Conservation (phyloP, 2,797 vertebrate species). For the Aeoliscus strigatus region DNA sequence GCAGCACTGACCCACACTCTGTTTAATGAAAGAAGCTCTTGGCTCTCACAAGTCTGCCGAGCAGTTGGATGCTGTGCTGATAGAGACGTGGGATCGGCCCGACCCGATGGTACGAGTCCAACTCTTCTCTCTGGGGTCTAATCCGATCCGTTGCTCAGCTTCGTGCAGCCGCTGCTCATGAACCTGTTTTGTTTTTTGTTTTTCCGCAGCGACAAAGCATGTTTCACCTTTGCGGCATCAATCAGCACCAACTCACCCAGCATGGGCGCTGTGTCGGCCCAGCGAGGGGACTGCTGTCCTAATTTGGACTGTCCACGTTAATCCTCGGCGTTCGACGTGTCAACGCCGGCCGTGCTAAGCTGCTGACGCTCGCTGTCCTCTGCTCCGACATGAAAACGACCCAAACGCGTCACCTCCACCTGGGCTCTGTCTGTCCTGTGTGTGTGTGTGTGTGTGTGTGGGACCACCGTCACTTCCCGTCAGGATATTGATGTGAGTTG, state of each 20-base stretch:
- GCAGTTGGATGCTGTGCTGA: slow-evolving; percentile 59
- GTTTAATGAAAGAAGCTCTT: slow-evolving; percentile 67
- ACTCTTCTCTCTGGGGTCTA: slow-evolving; percentile 58
- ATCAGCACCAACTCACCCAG: slow-evolving; percentile 39
- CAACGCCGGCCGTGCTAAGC: slow-evolving; percentile 43
- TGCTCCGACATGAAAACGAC: slow-evolving; percentile 27
- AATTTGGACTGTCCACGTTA: slow-evolving; percentile 59
- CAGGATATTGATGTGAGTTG: too few relatives aligned
- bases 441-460: too few relatives aligned
- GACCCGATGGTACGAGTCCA: slow-evolving; percentile 49
- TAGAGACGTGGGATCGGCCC: slow-evolving; percentile 56
- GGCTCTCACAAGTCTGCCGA: slow-evolving; percentile 59
- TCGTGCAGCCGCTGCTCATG: slow-evolving; percentile 51
- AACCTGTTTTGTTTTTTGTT: slow-evolving; percentile 61
- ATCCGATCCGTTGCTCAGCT: slow-evolving; percentile 50
- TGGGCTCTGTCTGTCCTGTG: slow-evolving; percentile 5
- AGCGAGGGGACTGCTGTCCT: slow-evolving; percentile 48
- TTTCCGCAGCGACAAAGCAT: slow-evolving; percentile 45
- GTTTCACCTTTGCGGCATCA: slow-evolving; percentile 46
- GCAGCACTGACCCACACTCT: slow-evolving; percentile 57
- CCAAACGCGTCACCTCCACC: slow-evolving; percentile 8
- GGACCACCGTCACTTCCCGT: too few relatives aligned
- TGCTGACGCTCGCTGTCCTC: slow-evolving; percentile 36
- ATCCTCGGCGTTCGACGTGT: slow-evolving; percentile 49
- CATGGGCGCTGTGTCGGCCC: slow-evolving; percentile 41